Base-by-base conservation (phyloP, 2,797 vertebrate species). In the Otus scops region DNA sequence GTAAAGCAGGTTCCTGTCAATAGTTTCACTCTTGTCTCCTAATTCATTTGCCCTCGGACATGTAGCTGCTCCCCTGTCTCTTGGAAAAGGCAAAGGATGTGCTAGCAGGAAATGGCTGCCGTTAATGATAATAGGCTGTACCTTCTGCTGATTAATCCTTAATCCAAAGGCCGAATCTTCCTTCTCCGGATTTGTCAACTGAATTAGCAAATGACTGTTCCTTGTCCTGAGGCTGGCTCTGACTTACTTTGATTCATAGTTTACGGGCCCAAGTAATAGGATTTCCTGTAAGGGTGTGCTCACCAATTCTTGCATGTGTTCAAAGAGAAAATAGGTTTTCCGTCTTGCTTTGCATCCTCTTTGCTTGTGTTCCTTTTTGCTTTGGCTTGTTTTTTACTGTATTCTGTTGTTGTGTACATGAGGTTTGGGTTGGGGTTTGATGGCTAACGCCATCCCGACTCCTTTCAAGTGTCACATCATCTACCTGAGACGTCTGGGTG, bases 371-470 rank as follows among this genome's bases (percentile, higher is more conserved):
- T 45, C 18, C 36, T 67, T 69, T 60, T 45, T 50, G 18, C 34
- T 83, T 50, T 54, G 50, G 27, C 23, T 23, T 73, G 4, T 4
- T 32, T 68, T 45, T 75, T 24, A 4, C 30, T 54, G 3, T 32
- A 5, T 28, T 34, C 14, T 27, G 3, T 41, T 76, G 30, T 38
- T 0, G 0, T 4, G 5, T 67, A 17, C 1, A 0, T 1, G 15
- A 38, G 53, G 6, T 27, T 86, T 51, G 53, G 24, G 26, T 43
- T 69, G 87, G 45, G 36, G 1, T 75, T 53, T 34, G 54, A 6
- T 28, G 48, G 53, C 61, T 69, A 5, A 43, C 56, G 70, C 67
- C n/a, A 17, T n/a, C 41, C 64, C 9, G 6, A 8, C 60, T 67
- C 32, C 14, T 85, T 80, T 19, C 28, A 10, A 13, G 41, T 28